Base-by-base conservation (phyloP, 2,888 invertebrate species). In the Brachyopa scutellaris region DNA sequence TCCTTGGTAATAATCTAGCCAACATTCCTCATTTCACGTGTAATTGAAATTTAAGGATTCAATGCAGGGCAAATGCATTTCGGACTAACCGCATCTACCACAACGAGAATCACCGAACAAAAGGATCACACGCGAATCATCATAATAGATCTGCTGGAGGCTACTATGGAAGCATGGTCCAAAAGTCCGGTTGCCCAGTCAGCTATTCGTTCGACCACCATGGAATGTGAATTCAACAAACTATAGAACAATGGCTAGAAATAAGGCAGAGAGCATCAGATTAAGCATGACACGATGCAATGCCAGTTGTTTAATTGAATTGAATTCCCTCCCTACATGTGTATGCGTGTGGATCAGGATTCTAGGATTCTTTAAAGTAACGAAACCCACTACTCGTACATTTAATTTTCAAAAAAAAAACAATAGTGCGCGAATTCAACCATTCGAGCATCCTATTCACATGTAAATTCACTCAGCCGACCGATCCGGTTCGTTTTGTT, bases 241-340 rank as follows among this genome's bases (percentile, higher is more conserved):
- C 47, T 80, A n/a, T n/a, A 40, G 74, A 69, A 80, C 79, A 80
- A 80, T 67, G 23, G 47, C 15, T 26, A 45, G 15, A 38, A 29
- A 47, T 21, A n/a, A 53, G 31, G 31, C 23, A 62, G 55, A 17
- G 21, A 55, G 62, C 9, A n/a, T 4, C 70, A 76, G 80, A 76
- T 82, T 82, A 70, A 82, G 59, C 76, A 76, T 76, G 70, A 82
- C 80, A 82, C 76, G 70, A 76, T 82, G 80, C 76, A 76, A 70
- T 76, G 57, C 42, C 76, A 76, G 80, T 76, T 82, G 80, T 82
- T 82, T 82, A 82, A 76, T 82, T 82, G 80, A 82, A 82, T n/a
- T n/a, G n/a, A n/a, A n/a, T n/a, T 82, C 76, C 76, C 69, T 76
- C 76, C 70, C 76, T 82, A 66, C 13, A 9, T 49, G n/a, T n/a